These are phyloP conservation scores for Gallinago stenura DNA, from an alignment of 2,797 vertebrate genomes.

Conservation along the genomic window DNA sequence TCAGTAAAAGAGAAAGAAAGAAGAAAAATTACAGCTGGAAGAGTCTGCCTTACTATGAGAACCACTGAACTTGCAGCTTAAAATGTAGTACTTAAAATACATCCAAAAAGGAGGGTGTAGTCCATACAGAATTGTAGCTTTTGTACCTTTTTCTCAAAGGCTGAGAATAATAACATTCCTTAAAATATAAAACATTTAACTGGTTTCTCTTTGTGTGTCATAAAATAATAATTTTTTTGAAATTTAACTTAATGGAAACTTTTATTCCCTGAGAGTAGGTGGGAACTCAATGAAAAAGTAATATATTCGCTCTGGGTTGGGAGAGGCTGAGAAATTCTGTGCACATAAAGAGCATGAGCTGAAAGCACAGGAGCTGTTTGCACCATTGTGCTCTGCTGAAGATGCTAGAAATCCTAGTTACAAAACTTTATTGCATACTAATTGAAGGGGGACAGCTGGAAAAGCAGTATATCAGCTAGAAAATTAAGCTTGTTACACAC, in stretches of 20 bases:
- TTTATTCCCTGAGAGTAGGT: background rate
- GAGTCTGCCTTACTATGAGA: background rate
- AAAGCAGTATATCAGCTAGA: background rate
- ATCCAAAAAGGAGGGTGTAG: background rate
- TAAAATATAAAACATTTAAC: background rate
- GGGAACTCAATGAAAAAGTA: background rate
- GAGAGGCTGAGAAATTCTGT: background rate
- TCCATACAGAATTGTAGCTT: background rate
- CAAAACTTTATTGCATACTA: background rate
- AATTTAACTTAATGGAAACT: background rate
- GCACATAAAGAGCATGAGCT: background rate
- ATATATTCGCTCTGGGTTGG: background rate
- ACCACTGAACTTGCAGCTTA: background rate
- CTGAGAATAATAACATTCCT: background rate
- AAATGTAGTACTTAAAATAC: background rate
- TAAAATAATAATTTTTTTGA: background rate
- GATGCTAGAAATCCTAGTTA: background rate
- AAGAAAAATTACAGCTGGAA: background rate
- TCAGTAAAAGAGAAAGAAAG: background rate
- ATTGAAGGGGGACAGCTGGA: background rate
- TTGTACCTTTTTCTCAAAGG: background rate
- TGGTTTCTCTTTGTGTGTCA: background rate
- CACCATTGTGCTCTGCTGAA: background rate
- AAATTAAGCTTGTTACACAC: background rate
- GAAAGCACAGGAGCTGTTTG: background rate